Evolutionary conservation across 2,888 invertebrate genomes (phyloP), one percentile per base, ranked within the genome.

Genomic region (Criorhina ranunculi): DNA sequence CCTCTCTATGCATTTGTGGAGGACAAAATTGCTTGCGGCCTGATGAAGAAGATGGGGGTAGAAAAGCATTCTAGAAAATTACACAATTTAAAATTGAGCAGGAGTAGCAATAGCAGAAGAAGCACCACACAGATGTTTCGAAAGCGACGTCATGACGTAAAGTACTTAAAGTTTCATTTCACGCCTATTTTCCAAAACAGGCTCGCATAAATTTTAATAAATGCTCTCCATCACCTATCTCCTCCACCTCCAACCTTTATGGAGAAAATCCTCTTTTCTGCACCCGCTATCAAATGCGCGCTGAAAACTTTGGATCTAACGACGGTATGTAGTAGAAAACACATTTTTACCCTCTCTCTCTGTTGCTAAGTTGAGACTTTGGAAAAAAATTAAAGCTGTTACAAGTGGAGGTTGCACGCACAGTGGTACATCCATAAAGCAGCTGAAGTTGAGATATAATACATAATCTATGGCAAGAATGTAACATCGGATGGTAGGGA

Each of bases 141-240:
- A 76, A 66, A 51, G 57, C 76, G 60, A 59, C 59, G 42, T 59
- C 59, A 67, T 67, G 51, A 76, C 67, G 59, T 51, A 76, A 67
- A 67, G 76, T 76, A 67, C 76, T 76, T 76, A 76, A 76, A 76
- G 67, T 76, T 76, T 76, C 40, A 76, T 76, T 76, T 76, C 67
- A 76, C 76, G 76, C 76, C 67, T 76, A 67, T 76, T 76, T 76
- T 67, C 67, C 76, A 67, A 67, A 59, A 76, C 67, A 76, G 49
- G 40, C 57, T 59, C 59, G 42, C 76, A 67, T 76, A 67, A 51
- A 76, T 76, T 76, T 60, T 67, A 51, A 76, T 67, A 67, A 67
- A 76, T 51, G 76, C 67, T 51, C 51, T 51, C 57, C 57, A 66
- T 49, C 44, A 75, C 59, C 67, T 49, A 40, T 60, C 66, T 51